Evolutionary conservation across 1,140 invertebrate genomes (phyloP).

Genomic region (Radopholus similis): DNA sequence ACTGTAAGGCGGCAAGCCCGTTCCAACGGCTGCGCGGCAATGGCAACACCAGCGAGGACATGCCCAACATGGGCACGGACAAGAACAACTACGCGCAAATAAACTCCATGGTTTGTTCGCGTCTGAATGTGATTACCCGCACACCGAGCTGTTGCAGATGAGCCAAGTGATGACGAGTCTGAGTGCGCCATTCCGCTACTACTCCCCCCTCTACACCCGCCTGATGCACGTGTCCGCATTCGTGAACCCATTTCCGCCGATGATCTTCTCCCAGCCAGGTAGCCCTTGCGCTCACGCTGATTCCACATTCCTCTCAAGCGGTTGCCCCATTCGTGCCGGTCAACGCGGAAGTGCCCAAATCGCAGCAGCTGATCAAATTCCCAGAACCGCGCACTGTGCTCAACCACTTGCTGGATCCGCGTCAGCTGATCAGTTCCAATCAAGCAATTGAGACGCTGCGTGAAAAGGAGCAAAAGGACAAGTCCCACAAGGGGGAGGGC

Average conservation of each 20-base stretch:
- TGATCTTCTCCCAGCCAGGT: conserved; percentile 98
- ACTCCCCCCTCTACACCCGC: conserved; percentile 98
- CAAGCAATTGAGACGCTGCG: background rate
- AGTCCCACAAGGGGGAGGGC: background rate
- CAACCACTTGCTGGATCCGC: conserved; percentile 2
- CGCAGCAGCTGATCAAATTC: conserved; percentile 11
- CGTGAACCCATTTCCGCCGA: conserved; percentile 86
- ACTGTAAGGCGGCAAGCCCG: conserved; percentile 78
- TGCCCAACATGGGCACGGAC: conserved; percentile 74
- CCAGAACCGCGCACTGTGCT: background rate
- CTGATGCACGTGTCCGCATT: conserved; percentile 89
- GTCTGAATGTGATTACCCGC: background rate
- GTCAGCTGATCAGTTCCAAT: conserved; percentile 13
- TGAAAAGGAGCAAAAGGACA: background rate
- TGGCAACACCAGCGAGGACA: background rate
- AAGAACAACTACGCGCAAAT: conserved; percentile 95
- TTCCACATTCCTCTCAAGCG: background rate
- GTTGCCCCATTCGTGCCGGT: conserved; percentile 9
- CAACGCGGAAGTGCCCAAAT: background rate
- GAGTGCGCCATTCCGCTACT: conserved; percentile 86
- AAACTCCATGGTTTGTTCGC: conserved; percentile 76
- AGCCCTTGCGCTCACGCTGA: background rate
- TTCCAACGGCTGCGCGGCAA: background rate
- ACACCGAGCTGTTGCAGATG: conserved; percentile 63
- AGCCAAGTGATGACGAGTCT: conserved; percentile 69